Evolutionary conservation across 2,797 vertebrate species (phyloP).

Genomic region (Sorex maritimensis): DNA sequence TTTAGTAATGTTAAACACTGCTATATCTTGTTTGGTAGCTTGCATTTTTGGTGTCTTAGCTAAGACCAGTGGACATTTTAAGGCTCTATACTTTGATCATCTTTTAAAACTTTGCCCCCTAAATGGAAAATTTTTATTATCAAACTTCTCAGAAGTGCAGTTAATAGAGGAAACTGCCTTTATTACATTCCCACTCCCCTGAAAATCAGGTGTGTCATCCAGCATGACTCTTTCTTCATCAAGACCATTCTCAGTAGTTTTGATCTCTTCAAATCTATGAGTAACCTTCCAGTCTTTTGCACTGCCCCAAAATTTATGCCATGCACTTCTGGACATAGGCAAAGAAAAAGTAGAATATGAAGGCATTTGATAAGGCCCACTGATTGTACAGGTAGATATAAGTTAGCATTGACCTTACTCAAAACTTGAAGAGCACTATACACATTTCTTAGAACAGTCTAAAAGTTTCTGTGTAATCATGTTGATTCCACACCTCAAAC

Average conservation of each 20-base stretch:
- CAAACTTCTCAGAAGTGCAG: not conserved
- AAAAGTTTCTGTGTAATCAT: not conserved
- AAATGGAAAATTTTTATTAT: not conserved
- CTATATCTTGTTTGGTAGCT: not conserved
- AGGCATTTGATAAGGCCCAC: not conserved
- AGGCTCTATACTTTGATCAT: constrained; percentile 37
- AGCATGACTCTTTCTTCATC: not conserved
- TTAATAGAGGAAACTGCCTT: not conserved
- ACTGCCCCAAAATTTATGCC: not conserved
- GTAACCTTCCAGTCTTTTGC: not conserved
- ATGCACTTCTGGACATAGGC: not conserved
- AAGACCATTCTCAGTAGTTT: constrained; percentile 55
- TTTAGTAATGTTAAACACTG: not conserved
- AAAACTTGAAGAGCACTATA: not conserved
- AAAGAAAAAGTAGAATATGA: not conserved
- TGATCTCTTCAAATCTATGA: not conserved
- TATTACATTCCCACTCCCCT: not conserved
- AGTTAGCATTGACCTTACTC: not conserved
- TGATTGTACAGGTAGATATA: not conserved
- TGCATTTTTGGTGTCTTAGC: not conserved
- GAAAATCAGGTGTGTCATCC: not conserved
- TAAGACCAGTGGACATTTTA: constrained; percentile 35
- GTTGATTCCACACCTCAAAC: not conserved
- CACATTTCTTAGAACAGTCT: not conserved
- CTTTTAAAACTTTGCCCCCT: not conserved